Conservation (phyloP, 2,888 invertebrate genomes). For the Dromius quadrimaculatus region DNA sequence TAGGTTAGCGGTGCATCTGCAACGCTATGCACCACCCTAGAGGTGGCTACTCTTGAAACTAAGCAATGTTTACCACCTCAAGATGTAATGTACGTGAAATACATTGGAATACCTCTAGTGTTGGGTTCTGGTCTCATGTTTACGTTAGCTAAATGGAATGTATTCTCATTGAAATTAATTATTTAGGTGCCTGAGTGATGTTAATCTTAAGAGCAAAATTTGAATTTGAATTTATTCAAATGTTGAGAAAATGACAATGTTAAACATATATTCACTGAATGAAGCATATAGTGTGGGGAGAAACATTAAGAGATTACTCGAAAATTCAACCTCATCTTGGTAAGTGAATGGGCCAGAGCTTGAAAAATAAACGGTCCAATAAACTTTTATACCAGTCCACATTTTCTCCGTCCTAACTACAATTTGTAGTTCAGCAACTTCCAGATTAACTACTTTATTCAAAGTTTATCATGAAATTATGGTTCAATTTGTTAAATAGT, state of each 20-base stretch:
- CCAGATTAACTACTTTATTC: conserved; percentile 6
- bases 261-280: too few species aligned
- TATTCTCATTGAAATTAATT: conserved; percentile 23
- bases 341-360: too few species aligned
- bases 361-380: too few species aligned
- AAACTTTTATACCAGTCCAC: too few species aligned
- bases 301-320: too few species aligned
- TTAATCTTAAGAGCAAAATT: too few species aligned
- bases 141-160: conserved; percentile 32
- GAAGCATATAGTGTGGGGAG: too few species aligned
- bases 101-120: conserved; percentile 34
- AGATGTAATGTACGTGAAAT: conserved; percentile 20
- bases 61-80: neutral
- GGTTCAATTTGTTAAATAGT: neutral
- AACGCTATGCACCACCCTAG: conserved; percentile 1
- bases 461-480: conserved; percentile 1
- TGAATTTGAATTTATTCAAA: too few species aligned
- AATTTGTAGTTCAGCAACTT: too few species aligned
- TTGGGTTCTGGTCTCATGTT: conserved; percentile 17
- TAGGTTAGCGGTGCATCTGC: conserved; percentile 11
- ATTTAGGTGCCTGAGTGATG: conserved; percentile 22
- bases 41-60: neutral
- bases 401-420: too few species aligned
- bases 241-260: too few species aligned
- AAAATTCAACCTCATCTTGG: too few species aligned